Percentiles rank a stretch among this genome's conserved stretches.
Evolutionary conservation across 2,888 invertebrate species (phyloP).

Genomic region (Heptascelio sp.): DNA sequence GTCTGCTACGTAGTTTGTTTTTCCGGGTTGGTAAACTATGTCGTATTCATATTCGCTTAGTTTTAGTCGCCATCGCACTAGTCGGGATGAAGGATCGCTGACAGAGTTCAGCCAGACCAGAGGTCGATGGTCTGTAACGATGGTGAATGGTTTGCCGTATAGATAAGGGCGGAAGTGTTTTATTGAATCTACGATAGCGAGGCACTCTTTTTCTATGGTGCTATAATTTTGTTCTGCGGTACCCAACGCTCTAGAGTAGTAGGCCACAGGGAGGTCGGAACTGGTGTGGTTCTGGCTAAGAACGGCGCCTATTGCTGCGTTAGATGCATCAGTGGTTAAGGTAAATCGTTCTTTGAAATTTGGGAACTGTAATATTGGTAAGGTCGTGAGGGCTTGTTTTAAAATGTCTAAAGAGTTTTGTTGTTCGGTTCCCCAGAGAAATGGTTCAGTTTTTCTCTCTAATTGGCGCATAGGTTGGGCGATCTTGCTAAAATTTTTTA

Average conservation of each 20-base stretch:
- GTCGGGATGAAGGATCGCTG: slow-evolving; percentile 18
- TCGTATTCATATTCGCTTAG: slow-evolving; percentile 34
- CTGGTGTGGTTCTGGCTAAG: slow-evolving; percentile 57
- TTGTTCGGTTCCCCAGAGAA: background rate
- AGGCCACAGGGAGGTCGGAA: slow-evolving; percentile 49
- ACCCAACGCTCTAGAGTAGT: slow-evolving; percentile 43
- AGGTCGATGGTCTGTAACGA: slow-evolving; percentile 48
- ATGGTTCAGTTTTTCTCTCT: background rate
- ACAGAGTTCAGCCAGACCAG: slow-evolving; percentile 32
- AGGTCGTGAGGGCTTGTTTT: slow-evolving; percentile 36
- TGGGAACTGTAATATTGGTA: slow-evolving; percentile 55
- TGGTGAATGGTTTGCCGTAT: slow-evolving; percentile 36
- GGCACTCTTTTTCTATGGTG: too few species aligned
- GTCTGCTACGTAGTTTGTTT: slow-evolving; percentile 34
- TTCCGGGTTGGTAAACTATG: slow-evolving; percentile 29
- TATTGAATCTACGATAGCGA: too few species aligned
- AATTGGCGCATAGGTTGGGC: background rate
- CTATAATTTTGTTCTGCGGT: slow-evolving; percentile 49
- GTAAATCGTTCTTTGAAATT: slow-evolving; percentile 47
- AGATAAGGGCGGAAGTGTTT: slow-evolving; percentile 48
- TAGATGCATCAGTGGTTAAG: slow-evolving; percentile 57
- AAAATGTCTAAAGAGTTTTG: background rate
- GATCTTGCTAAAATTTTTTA: too few species aligned
- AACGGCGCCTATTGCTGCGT: slow-evolving; percentile 46
- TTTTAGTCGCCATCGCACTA: slow-evolving; percentile 32